A percentile compares a stretch with the other conserved stretches of the same genome.
These are phyloP conservation scores for Ashinkailepas kermadecensis DNA, from an alignment of 2,888 invertebrate genomes.

Conservation along the genomic window DNA sequence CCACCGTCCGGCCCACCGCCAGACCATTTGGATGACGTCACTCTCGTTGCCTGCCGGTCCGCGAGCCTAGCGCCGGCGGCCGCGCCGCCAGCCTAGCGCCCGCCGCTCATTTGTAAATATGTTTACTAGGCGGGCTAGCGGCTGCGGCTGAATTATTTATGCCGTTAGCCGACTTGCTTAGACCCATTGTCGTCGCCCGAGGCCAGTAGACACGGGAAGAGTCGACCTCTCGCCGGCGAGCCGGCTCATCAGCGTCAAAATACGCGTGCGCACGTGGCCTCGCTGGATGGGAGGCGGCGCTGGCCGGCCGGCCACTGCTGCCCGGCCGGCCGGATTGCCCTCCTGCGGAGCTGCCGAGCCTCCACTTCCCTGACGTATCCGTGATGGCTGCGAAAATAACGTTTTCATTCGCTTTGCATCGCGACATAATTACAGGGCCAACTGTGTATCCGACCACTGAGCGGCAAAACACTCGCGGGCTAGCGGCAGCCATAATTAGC, in stretches of 20 bases:
- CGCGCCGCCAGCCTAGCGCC: neutral
- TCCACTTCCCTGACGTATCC: neutral
- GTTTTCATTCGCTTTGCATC: slow-evolving; percentile 7
- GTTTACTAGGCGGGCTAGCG: neutral
- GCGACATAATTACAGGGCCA: neutral
- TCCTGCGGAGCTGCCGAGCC: too few relatives aligned
- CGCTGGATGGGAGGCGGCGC: neutral
- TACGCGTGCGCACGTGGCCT: neutral
- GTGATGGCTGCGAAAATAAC: slow-evolving; percentile 3
- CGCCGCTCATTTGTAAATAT: slow-evolving; percentile 16
- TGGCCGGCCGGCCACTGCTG: too few relatives aligned
- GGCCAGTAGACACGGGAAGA: neutral
- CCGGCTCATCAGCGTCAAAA: neutral
- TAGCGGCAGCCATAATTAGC: neutral
- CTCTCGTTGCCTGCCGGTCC: neutral
- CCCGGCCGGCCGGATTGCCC: too few relatives aligned
- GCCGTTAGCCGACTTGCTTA: slow-evolving; percentile 8
- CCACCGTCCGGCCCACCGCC: too few relatives aligned
- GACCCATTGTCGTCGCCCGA: neutral
- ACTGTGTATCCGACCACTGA: neutral
- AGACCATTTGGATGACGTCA: too few relatives aligned
- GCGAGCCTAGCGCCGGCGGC: neutral
- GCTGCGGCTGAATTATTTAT: slow-evolving; percentile 4
- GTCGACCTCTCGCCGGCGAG: neutral
- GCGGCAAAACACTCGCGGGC: neutral